These are phyloP conservation scores for Sphaeramia orbicularis DNA, from an alignment of 2,797 vertebrate species.

Conservation along the genomic window DNA sequence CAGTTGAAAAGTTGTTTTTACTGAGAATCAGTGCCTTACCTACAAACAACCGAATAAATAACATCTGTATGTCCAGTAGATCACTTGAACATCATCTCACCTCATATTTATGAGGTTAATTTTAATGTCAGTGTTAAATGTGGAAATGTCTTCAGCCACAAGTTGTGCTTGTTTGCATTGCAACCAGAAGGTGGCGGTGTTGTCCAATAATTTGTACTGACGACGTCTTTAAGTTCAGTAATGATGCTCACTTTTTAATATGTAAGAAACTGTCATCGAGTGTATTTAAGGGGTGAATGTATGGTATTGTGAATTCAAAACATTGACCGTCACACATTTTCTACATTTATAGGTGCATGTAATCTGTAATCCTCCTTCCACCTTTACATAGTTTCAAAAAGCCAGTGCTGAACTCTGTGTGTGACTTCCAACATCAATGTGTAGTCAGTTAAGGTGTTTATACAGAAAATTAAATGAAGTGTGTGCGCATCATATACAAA, in stretches of 20 bases:
- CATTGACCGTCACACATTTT: not conserved
- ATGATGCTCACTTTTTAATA: not conserved
- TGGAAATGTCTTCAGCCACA: too few species aligned
- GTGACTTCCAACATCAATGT: not conserved
- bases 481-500: constrained; percentile 41
- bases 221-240: not conserved
- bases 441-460: not conserved
- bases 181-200: constrained; percentile 70
- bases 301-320: not conserved
- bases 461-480: constrained; percentile 17
- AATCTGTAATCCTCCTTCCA: not conserved
- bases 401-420: not conserved
- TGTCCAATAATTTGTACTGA: constrained; percentile 15
- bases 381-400: not conserved
- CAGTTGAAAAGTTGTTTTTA: not conserved
- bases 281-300: not conserved
- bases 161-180: not conserved
- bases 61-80: not conserved
- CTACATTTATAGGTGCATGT: not conserved
- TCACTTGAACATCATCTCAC: not conserved
- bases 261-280: not conserved
- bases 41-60: not conserved
- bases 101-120: not conserved
- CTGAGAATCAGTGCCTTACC: not conserved
- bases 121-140: not conserved